Conservation (phyloP, 2,113 vertebrate species). For the Coryphaenoides rupestris region DNA sequence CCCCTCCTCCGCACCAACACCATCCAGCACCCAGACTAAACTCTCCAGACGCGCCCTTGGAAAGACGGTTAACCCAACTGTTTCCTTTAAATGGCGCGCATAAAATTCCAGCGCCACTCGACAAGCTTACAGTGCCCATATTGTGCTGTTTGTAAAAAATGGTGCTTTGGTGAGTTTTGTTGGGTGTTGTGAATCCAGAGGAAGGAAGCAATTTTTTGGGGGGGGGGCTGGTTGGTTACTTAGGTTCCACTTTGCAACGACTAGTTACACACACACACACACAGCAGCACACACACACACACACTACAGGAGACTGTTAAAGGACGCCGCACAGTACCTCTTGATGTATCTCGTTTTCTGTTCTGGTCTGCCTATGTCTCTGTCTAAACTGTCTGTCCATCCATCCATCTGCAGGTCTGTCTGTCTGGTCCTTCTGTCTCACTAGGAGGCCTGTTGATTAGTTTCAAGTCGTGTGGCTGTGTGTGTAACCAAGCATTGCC, state of each 20-base stretch:
- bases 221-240: conserved; percentile 46
- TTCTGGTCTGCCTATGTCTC: no score
- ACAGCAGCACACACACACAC: no score
- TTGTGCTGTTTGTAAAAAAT: conserved; percentile 55
- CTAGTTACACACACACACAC: no score
- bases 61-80: conserved; percentile 30
- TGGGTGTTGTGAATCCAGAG: conserved; percentile 52
- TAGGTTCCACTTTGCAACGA: conserved; percentile 25
- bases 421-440: no score
- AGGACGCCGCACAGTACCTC: no score
- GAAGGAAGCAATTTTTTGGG: conserved; percentile 49
- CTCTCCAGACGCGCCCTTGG: conserved; percentile 21
- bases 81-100: conserved; percentile 44
- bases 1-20: background rate
- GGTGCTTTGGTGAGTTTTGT: conserved; percentile 50
- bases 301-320: no score
- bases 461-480: no score
- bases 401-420: no score
- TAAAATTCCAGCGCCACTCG: conserved; percentile 58
- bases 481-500: no score
- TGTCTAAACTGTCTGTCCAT: no score
- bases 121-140: conserved; percentile 67
- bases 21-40: conserved; percentile 12
- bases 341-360: no score
- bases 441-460: no score